A percentile compares a stretch with the other conserved stretches of the same genome.
Conservation (phyloP, 1,140 invertebrate genomes). For the Phthorimaea operculella region DNA sequence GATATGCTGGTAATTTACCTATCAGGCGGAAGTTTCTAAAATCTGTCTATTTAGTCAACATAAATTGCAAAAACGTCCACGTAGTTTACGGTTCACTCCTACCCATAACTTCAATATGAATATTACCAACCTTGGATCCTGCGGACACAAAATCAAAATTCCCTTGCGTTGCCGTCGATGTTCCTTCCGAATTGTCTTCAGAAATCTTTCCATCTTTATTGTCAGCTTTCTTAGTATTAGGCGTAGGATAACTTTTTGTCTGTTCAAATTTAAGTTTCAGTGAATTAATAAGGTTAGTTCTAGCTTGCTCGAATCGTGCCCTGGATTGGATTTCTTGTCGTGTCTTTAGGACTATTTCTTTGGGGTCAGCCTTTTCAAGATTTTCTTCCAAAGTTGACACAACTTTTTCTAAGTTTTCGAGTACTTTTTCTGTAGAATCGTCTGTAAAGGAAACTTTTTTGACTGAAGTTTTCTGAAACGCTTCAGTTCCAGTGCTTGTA, state of each 20-base stretch:
- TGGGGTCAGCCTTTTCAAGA: slow-evolving; percentile 19
- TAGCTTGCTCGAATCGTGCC: slow-evolving; percentile 44
- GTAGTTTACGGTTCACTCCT: not conserved
- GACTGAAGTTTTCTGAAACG: slow-evolving; percentile 9
- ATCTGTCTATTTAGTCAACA: too few species aligned
- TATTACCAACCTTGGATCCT: slow-evolving; percentile 7
- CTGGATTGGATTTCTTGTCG: slow-evolving; percentile 50
- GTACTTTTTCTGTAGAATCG: slow-evolving; percentile 11
- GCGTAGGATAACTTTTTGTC: slow-evolving; percentile 24
- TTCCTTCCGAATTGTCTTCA: slow-evolving; percentile 58
- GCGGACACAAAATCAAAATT: slow-evolving; percentile 22
- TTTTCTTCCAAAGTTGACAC: not conserved
- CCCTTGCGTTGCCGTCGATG: slow-evolving; percentile 30
- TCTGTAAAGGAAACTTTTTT: slow-evolving; percentile 6
- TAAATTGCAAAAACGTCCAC: not conserved
- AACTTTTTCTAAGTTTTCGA: not conserved
- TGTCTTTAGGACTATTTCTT: slow-evolving; percentile 42
- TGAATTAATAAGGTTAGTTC: slow-evolving; percentile 52
- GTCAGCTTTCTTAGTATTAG: not conserved
- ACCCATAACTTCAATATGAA: slow-evolving; percentile 26
- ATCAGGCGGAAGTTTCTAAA: too few species aligned
- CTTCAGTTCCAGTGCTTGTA: slow-evolving; percentile 15
- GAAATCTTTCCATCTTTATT: slow-evolving; percentile 27
- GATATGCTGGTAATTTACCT: too few species aligned
- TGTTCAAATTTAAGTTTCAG: slow-evolving; percentile 52